Base-by-base conservation (phyloP, 1,140 invertebrate species). In the Penaeus japonicus region DNA sequence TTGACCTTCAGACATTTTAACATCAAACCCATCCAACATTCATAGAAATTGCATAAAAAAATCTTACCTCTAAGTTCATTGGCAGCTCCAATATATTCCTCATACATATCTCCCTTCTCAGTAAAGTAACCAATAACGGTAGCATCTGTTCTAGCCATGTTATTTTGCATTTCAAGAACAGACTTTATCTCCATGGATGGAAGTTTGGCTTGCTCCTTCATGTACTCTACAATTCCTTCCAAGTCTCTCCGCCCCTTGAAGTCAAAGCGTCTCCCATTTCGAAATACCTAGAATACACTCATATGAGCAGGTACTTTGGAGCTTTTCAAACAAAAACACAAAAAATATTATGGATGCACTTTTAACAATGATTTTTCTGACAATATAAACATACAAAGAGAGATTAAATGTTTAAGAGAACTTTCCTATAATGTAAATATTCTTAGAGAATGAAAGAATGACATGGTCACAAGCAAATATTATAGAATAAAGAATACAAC, bases 51-150 rank as follows among this genome's bases (percentile, higher is more conserved):
- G 27, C 27, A n/a, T 17, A 5, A 84, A 32, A 54, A 20, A 39
- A 57, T 22, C 81, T 59, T 85, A 86, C 93, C 93, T 90, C 94
- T 91, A 47, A 93, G 87, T 83, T 93, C 92, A 91, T 94, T 94
- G 12, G 93, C 93, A 62, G 94, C 93, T 90, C 94, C 94, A 89
- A 93, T 92, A 90, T 93, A 95, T n/a, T 93, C 92, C 32, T 93
- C 90, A 78, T 93, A 93, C 35, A 92, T 91, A 47, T 92, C 84
- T 86, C 93, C 93, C 17, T 92, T 91, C 7, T 92, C 90, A 18
- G 93, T 91, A 91, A 95, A 95, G 91, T 94, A 94, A 4, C 94
- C 95, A 83, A 95, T 92, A 30, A 95, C 92, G 17, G 93, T 94
- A 12, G 94, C 91, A 79, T 94, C 93, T 80, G 93, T 93, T 70